Percentiles rank a stretch among this genome's conserved stretches.
These are phyloP conservation scores for Ceratoteleas bidentatus DNA, from an alignment of 1,140 invertebrate species.

Conservation along the genomic window DNA sequence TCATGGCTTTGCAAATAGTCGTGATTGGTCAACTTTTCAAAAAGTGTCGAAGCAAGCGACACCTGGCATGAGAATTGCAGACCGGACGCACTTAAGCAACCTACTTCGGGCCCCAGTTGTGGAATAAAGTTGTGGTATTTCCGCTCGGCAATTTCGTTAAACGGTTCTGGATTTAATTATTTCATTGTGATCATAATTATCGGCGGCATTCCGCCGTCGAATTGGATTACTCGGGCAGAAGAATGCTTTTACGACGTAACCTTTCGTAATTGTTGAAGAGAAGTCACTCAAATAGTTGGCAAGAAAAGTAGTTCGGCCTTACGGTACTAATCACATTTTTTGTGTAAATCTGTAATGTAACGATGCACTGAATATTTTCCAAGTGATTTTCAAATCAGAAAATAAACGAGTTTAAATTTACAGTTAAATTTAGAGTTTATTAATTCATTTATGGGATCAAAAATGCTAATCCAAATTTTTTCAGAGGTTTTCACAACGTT, in stretches of 20 bases:
- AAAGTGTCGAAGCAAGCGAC: slow-evolving; percentile 41
- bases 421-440: too few species aligned
- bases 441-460: too few species aligned
- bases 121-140: slow-evolving; percentile 56
- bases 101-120: slow-evolving; percentile 54
- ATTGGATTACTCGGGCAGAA: slow-evolving; percentile 24
- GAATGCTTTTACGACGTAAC: slow-evolving; percentile 8
- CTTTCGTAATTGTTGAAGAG: neutral
- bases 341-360: too few species aligned
- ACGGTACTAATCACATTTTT: too few species aligned
- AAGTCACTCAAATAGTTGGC: too few species aligned
- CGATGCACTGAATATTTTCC: too few species aligned
- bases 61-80: slow-evolving; percentile 59
- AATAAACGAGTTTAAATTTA: too few species aligned
- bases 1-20: slow-evolving; percentile 37
- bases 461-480: too few species aligned
- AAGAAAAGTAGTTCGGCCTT: too few species aligned
- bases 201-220: slow-evolving; percentile 32
- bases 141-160: slow-evolving; percentile 55
- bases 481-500: too few species aligned
- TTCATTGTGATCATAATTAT: slow-evolving; percentile 57
- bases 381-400: too few species aligned
- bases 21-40: slow-evolving; percentile 41
- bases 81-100: slow-evolving; percentile 51
- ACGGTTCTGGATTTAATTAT: slow-evolving; percentile 60